Evolutionary conservation across 92 coral and sea anemone species (phyloP).

Genomic region (Phenganax subtilis): DNA sequence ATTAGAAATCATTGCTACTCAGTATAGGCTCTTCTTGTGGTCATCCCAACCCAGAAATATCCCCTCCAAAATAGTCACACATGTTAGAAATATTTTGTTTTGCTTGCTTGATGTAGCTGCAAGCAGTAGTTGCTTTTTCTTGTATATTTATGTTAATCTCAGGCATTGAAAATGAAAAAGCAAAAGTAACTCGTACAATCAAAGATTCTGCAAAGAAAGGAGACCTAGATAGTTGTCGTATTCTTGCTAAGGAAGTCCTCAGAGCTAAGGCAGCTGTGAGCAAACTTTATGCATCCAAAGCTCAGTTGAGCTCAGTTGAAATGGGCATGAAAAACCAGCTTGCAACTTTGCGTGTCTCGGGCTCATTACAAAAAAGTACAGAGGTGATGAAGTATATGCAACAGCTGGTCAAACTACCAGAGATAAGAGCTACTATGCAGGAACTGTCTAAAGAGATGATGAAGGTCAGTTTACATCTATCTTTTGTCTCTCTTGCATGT

Average conservation of each 20-base stretch:
- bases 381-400: slow-evolving; percentile 93
- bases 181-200: slow-evolving; percentile 67
- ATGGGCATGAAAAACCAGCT: slow-evolving; percentile 96
- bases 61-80: too few relatives aligned
- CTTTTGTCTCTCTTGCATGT: too few relatives aligned
- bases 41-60: too few relatives aligned
- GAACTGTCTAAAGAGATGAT: slow-evolving; percentile 96
- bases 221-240: slow-evolving; percentile 69
- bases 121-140: too few relatives aligned
- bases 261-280: slow-evolving; percentile 80
- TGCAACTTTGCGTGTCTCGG: slow-evolving; percentile 80
- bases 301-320: slow-evolving; percentile 89
- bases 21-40: too few relatives aligned
- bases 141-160: not conserved
- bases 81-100: not conserved
- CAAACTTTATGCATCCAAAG: slow-evolving; percentile 86
- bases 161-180: slow-evolving; percentile 84
- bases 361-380: slow-evolving; percentile 80
- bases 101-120: not conserved
- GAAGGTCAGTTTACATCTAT: slow-evolving; percentile 57
- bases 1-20: too few relatives aligned
- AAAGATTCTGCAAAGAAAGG: slow-evolving; percentile 94
- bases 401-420: slow-evolving; percentile 78
- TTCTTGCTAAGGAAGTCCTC: slow-evolving; percentile 85
- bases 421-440: slow-evolving; percentile 83